Evolutionary conservation across 1,140 invertebrate genomes (phyloP).

Genomic region (Penaeus japonicus): DNA sequence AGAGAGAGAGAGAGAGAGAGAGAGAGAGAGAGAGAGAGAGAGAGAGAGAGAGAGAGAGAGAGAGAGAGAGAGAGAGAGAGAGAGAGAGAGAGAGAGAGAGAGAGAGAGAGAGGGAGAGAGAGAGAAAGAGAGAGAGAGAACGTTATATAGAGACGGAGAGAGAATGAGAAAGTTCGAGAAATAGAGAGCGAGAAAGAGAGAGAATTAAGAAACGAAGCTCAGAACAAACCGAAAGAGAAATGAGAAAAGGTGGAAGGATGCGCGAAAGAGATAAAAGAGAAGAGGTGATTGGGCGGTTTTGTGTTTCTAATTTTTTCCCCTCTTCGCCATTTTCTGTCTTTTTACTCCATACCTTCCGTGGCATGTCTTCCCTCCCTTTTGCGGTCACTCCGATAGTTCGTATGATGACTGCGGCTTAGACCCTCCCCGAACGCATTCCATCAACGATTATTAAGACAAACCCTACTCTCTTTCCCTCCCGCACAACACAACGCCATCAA

Average conservation of each 20-base stretch:
- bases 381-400: conserved; percentile 46
- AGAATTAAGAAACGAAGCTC: not conserved
- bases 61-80: too few species aligned
- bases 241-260: too few species aligned
- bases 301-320: conserved; percentile 41
- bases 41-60: too few species aligned
- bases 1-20: too few species aligned
- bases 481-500: too few species aligned
- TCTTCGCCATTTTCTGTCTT: conserved; percentile 51
- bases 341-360: conserved; percentile 46
- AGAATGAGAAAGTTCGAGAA: too few species aligned
- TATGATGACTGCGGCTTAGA: conserved; percentile 16
- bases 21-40: too few species aligned
- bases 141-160: too few species aligned
- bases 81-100: too few species aligned
- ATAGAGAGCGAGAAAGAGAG: not conserved
- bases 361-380: conserved; percentile 51
- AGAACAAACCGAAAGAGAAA: too few species aligned
- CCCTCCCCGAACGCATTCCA: not conserved
- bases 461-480: not conserved
- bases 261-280: not conserved
- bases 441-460: not conserved
- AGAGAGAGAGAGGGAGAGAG: too few species aligned
- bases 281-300: conserved; percentile 27
- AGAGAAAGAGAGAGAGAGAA: too few species aligned